These are phyloP conservation scores for Pleuronectes platessa DNA, from an alignment of 2,113 vertebrate species.

Conservation along the genomic window DNA sequence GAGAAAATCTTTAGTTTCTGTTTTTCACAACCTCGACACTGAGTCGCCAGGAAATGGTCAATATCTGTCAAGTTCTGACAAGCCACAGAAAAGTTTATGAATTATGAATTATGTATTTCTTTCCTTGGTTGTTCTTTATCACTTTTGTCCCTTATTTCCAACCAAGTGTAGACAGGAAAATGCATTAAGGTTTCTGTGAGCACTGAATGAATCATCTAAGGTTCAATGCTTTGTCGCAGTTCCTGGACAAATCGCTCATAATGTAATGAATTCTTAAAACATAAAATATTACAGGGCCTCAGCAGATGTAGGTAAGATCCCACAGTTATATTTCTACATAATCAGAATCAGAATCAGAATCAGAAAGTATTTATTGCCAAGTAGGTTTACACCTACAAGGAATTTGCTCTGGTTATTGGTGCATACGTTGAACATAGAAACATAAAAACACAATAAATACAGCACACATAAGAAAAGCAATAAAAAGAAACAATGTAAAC, in stretches of 20 bases:
- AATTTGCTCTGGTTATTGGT: no score
- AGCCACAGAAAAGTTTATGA: slow-evolving; percentile 12
- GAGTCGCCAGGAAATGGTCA: neutral
- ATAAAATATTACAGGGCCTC: neutral
- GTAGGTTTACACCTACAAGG: no score
- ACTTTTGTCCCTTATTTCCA: slow-evolving; percentile 11
- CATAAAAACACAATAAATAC: no score
- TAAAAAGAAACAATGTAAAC: no score
- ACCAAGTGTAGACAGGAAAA: slow-evolving; percentile 29
- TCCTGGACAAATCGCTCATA: neutral
- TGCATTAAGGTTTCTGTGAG: slow-evolving; percentile 29
- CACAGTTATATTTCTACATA: no score
- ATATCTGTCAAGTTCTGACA: slow-evolving; percentile 23
- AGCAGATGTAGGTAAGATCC: no score
- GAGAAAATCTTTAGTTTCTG: neutral
- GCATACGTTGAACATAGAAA: no score
- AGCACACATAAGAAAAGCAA: no score
- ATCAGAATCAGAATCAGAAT: no score
- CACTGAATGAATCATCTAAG: slow-evolving; percentile 25
- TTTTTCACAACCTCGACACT: slow-evolving; percentile 15
- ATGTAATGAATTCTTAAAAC: neutral
- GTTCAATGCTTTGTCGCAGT: neutral
- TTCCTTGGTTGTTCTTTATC: slow-evolving; percentile 5
- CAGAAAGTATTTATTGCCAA: no score
- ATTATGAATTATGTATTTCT: slow-evolving; percentile 27